These are phyloP conservation scores for Drosophila limbata DNA, from an alignment of 2,888 invertebrate genomes.

Conservation along the genomic window DNA sequence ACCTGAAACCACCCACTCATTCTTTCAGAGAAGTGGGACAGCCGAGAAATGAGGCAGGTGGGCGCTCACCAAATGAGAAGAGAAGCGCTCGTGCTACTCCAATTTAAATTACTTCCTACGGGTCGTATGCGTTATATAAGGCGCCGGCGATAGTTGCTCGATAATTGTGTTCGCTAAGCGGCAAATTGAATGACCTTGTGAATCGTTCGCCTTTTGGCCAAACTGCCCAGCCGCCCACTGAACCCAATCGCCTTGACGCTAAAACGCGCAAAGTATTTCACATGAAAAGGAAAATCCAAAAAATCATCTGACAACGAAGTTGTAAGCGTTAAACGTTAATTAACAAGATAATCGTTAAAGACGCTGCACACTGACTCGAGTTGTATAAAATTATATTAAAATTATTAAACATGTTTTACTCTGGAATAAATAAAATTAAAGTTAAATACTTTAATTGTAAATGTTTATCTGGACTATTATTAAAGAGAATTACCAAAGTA, in stretches of 20 bases:
- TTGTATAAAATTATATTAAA: neutral
- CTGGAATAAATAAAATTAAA: neutral
- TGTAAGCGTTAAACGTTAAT: constrained; percentile 55
- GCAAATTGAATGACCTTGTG: constrained; percentile 56
- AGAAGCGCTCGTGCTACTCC: constrained; percentile 54
- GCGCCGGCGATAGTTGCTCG: constrained; percentile 35
- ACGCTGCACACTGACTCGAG: constrained; percentile 47
- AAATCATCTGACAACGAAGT: constrained; percentile 22
- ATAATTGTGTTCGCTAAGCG: constrained; percentile 61
- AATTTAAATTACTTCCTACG: constrained; percentile 71
- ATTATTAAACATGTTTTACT: neutral
- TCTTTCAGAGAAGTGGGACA: constrained; percentile 1
- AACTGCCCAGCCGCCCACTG: constrained; percentile 46
- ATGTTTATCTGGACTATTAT: constrained; percentile 1
- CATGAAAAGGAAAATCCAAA: constrained; percentile 26
- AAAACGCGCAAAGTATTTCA: constrained; percentile 48
- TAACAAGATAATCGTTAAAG: constrained; percentile 72
- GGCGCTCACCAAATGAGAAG: constrained; percentile 14
- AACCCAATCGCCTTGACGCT: constrained; percentile 45
- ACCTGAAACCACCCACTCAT: constrained; percentile 24
- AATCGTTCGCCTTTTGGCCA: constrained; percentile 29
- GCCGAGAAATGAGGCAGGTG: constrained; percentile 24
- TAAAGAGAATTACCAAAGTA: neutral
- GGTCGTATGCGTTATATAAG: constrained; percentile 64
- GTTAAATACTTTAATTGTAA: neutral